A percentile compares a stretch with the other conserved stretches of the same genome.
These are phyloP conservation scores for Stenopsyche tienmushanensis DNA, from an alignment of 1,140 invertebrate genomes.

Conservation along the genomic window DNA sequence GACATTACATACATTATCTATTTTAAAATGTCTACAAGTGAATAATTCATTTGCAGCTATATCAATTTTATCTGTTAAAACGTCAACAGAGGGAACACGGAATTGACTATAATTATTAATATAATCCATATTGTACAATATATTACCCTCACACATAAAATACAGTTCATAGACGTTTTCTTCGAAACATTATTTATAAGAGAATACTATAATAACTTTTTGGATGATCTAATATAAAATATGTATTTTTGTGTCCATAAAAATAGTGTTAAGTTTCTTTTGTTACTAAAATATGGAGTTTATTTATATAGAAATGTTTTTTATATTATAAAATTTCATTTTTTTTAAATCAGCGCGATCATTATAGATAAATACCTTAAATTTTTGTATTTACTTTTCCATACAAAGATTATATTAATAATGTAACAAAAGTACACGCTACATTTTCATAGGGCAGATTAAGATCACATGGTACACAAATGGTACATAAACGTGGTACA, in stretches of 20 bases:
- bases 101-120: slow-evolving; percentile 29
- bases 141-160: slow-evolving; percentile 27
- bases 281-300: slow-evolving; percentile 34
- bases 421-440: slow-evolving; percentile 40
- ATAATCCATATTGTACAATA: slow-evolving; percentile 21
- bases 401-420: slow-evolving; percentile 39
- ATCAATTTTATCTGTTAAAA: neutral
- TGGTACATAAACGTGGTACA: slow-evolving; percentile 52
- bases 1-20: too few species aligned
- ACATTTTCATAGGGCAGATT: slow-evolving; percentile 42
- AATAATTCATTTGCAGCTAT: neutral
- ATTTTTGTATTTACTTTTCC: slow-evolving; percentile 29
- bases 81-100: slow-evolving; percentile 9
- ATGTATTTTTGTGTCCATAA: slow-evolving; percentile 28
- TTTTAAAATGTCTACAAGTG: neutral
- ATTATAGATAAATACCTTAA: slow-evolving; percentile 33
- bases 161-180: slow-evolving; percentile 19
- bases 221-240: slow-evolving; percentile 23
- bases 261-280: slow-evolving; percentile 32
- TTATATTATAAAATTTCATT: slow-evolving; percentile 36
- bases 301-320: slow-evolving; percentile 23
- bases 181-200: slow-evolving; percentile 9
- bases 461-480: slow-evolving; percentile 44
- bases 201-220: slow-evolving; percentile 22
- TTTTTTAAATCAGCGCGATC: slow-evolving; percentile 33